Evolutionary conservation across 2,113 vertebrate genomes (phyloP), one percentile per base, ranked within the genome.

Genomic region (Echinops telfairi): DNA sequence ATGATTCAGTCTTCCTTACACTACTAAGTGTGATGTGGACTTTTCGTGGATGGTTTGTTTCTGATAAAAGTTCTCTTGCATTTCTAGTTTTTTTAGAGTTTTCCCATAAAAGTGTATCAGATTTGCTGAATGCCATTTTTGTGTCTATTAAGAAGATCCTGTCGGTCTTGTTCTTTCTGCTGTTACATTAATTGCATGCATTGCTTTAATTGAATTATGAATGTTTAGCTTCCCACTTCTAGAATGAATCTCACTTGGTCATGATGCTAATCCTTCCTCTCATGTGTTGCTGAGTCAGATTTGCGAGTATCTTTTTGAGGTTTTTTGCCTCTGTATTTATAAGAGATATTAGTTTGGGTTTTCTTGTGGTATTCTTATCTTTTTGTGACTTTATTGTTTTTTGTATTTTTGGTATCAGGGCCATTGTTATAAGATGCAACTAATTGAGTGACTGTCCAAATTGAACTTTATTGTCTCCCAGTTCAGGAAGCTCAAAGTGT

Each of bases 261-360:
- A 84, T 43, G 16, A 31, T 68, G 23, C 60, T 60, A 58, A 58
- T 87, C 17, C 9, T 38, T 40, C 91, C 81, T 90, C 83, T 75
- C 47, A 68, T 40, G 62, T 87, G 60, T 75, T 88, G 33, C 20
- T 53, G 25, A 66, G 23, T 93, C 90, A 47, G 62, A 91, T 75
- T 73, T 66, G 22, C 22, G 73, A 73, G 33, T 47, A n/a, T 80
- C 84, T 91, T 85, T 19, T 89, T 75, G 38, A 83, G 10, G 73
- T 79, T 93, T 83, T 90, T 93, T 83, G 20, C 36, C 53, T 82
- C 31, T 92, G 33, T 87, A 83, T 83, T 83, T 36, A 31, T 62
- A 60, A 85, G 43, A 82, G 79, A 86, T 47, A 66, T 68, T 83
- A 33, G 22, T 60, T 68, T 80, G 84, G 91, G 33, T 79, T 90